A percentile compares a stretch with the other conserved stretches of the same genome.
These are phyloP conservation scores for Zosterops hypoxanthus DNA, from an alignment of 2,113 vertebrate genomes.

Conservation along the genomic window DNA sequence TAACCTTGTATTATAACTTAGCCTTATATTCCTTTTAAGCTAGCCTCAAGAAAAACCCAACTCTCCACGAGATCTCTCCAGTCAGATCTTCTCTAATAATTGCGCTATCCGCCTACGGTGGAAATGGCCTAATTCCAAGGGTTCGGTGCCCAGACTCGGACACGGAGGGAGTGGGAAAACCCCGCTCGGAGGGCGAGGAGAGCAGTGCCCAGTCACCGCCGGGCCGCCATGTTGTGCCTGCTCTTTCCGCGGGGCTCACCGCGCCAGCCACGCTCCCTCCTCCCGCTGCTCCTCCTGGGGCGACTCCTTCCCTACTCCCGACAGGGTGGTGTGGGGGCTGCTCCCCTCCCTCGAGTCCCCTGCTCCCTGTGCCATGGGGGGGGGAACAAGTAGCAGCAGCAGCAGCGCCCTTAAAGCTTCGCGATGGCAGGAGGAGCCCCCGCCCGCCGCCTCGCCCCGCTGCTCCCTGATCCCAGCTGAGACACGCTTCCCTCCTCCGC, in stretches of 20 bases:
- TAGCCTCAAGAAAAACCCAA: not conserved
- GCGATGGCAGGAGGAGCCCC: not conserved
- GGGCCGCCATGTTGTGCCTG: slow-evolving; percentile 64
- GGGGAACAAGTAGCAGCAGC: not conserved
- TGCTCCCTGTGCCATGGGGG: not conserved
- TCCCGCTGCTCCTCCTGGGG: not conserved
- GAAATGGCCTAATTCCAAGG: not conserved
- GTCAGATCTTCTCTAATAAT: not conserved
- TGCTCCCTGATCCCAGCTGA: not conserved
- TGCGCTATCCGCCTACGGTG: not conserved
- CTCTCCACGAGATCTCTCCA: not conserved
- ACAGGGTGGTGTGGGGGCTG: not conserved
- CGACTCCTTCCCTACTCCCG: not conserved
- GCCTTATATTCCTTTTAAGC: not conserved
- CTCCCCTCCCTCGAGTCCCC: slow-evolving; percentile 33
- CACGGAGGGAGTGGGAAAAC: not conserved
- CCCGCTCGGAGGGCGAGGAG: not conserved
- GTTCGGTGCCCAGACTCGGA: not conserved
- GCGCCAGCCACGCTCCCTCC: not conserved
- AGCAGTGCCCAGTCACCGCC: slow-evolving; percentile 53
- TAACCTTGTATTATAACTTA: not conserved
- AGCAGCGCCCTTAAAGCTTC: not conserved
- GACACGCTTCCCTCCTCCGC: not conserved
- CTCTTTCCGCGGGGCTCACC: not conserved
- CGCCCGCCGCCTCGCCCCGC: not conserved